Evolutionary conservation across 2,113 vertebrate species (phyloP), one percentile per base, ranked within the genome.

Genomic region (Bujurquina vittata): DNA sequence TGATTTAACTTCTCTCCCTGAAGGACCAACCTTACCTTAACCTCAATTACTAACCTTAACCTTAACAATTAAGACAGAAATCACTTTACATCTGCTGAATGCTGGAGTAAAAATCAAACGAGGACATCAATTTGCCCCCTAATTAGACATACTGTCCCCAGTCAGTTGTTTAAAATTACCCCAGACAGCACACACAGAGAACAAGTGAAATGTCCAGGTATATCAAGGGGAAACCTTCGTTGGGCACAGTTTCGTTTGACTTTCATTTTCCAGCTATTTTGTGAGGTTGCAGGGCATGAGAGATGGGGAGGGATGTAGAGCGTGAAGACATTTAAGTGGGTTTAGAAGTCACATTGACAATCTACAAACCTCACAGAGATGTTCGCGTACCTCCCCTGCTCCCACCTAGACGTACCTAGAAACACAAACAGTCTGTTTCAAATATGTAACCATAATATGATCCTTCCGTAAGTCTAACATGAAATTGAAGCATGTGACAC

Each of bases 271-370:
- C 15, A 54, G 77, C 63, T 23, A 55, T 67, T 84, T 84, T 1
- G 26, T 18, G 74, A 72, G 79, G 84, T 92, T 90, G 89, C 87
- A 84, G 89, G 88, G 83, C 75, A 83, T 49, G 74, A 35, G 85
- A 93, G 89, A 93, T 89, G 87, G 86, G 84, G 82, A 84, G 80
- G 82, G 91, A 94, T 94, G 89, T 94, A 92, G 94, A 95, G 94
- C 94, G 81, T 95, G 94, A 94, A 91, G 85, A 80, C 81, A 86
- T 91, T 90, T 79, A 91, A 94, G 85, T 89, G 81, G 84, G 91
- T 87, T 86, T 87, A 23, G 79, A 81, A 91, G 82, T 57, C 86
- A 79, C 84, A 84, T 59, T 49, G 87, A 84, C 82, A 54, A 63
- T 79, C 75, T 59, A 69, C 89, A 80, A 63, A 83, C 76, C 81